Evolutionary conservation across 2,113 vertebrate genomes (phyloP).

Genomic region (Daphoenositta chrysoptera): DNA sequence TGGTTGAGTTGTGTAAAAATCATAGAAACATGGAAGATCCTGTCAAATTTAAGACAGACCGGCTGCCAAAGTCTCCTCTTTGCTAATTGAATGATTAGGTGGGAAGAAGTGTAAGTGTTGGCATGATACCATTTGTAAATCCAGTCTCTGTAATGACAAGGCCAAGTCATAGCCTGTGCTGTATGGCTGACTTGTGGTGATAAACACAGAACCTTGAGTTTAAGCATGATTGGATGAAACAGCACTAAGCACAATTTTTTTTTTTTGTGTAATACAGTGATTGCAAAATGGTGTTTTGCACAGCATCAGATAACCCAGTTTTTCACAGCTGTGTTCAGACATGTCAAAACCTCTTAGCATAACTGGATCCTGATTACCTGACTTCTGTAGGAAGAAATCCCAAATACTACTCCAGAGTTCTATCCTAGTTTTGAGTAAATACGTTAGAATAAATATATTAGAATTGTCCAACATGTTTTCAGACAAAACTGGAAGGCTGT

Average conservation of each 20-base stretch:
- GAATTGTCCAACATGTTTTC: not conserved
- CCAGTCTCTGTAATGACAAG: not conserved
- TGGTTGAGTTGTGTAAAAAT: not conserved
- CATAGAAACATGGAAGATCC: not conserved
- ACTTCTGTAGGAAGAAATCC: not conserved
- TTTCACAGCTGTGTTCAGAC: not conserved
- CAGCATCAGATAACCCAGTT: not conserved
- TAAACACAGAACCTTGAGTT: not conserved
- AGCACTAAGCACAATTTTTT: not conserved
- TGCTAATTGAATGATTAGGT: fast-evolving
- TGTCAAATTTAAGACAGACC: not conserved
- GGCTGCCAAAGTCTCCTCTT: not conserved
- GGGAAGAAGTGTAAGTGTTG: not conserved
- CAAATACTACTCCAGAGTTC: not conserved
- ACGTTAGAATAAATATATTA: not conserved
- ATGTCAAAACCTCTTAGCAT: not conserved
- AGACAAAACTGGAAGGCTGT: not conserved
- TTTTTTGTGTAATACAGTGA: not conserved
- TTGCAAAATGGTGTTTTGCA: not conserved
- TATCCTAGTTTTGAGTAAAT: not conserved
- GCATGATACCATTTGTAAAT: not conserved
- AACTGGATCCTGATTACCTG: not conserved
- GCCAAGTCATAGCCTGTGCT: not conserved
- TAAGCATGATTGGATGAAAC: not conserved
- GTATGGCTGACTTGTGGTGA: not conserved